A percentile compares a stretch with the other conserved stretches of the same genome.
These are phyloP conservation scores for Galagoides demidoff DNA, from an alignment of 2,797 vertebrate genomes.

Conservation along the genomic window DNA sequence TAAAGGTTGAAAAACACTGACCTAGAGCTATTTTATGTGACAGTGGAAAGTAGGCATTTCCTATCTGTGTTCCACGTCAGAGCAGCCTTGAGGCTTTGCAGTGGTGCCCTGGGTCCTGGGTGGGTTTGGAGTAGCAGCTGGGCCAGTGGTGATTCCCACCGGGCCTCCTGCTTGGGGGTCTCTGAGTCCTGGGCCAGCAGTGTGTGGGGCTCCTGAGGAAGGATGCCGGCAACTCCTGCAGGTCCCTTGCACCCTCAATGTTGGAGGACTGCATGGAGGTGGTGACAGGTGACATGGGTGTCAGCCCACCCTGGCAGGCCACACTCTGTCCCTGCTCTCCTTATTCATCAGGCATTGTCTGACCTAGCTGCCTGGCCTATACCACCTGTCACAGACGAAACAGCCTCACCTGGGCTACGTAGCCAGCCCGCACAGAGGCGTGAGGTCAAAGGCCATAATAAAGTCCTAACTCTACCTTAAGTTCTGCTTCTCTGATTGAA, in stretches of 20 bases:
- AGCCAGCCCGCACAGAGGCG: background rate
- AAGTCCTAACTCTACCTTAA: background rate
- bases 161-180: too few species aligned
- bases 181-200: fast-evolving
- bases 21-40: fast-evolving
- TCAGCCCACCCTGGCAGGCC: background rate
- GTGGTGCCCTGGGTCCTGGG: background rate
- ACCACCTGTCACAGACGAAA: background rate
- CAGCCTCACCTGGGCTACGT: too few species aligned
- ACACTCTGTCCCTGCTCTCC: background rate
- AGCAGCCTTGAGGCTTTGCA: background rate
- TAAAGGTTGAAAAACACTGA: too few species aligned
- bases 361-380: too few species aligned
- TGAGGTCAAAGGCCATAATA: background rate
- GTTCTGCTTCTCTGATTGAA: background rate
- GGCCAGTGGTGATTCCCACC: fast-evolving
- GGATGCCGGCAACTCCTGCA: background rate
- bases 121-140: background rate
- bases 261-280: too few species aligned
- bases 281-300: fast-evolving
- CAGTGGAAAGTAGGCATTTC: background rate
- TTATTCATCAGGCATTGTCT: background rate
- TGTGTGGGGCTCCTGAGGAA: background rate
- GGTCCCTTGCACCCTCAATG: fast-evolving
- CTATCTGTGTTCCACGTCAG: background rate